Evolutionary conservation across 2,888 invertebrate species (phyloP).

Genomic region (Cataglyphis livida): DNA sequence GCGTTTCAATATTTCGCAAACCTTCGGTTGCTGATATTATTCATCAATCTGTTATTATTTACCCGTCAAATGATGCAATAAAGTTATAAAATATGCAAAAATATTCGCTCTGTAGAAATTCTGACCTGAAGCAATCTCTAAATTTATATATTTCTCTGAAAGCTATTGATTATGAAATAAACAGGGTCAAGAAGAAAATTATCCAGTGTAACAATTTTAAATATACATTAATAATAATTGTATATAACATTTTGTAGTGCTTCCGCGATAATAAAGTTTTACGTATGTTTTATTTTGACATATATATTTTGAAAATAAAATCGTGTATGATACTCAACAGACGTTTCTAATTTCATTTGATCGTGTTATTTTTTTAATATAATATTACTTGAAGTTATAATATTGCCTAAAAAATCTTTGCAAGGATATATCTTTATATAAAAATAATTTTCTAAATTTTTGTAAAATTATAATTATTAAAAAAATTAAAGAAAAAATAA

Average conservation of each 20-base stretch:
- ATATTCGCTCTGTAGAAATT: slow-evolving; percentile 18
- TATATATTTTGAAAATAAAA: not conserved
- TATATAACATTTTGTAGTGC: not conserved
- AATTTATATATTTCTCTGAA: slow-evolving; percentile 31
- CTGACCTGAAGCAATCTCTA: slow-evolving; percentile 11
- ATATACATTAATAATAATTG: not conserved
- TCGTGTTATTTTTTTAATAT: not conserved
- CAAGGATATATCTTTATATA: not conserved
- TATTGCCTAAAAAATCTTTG: not conserved
- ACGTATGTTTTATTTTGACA: not conserved
- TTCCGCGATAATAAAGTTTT: not conserved
- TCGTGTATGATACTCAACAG: not conserved
- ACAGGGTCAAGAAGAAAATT: not conserved
- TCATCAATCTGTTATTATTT: slow-evolving; percentile 54
- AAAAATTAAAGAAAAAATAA: not conserved
- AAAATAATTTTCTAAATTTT: not conserved
- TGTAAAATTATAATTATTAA: too few species aligned
- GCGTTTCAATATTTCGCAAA: slow-evolving; percentile 32
- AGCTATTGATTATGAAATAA: not conserved
- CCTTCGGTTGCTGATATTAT: slow-evolving; percentile 34
- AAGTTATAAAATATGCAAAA: slow-evolving; percentile 42
- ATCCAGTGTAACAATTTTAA: not conserved
- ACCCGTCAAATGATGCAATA: slow-evolving; percentile 41
- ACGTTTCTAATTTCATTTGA: not conserved
- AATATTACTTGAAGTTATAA: not conserved